phyloP scores from a whole-genome alignment of 1,140 invertebrate genomes.

The Pseudachorutes palmiensis region DNA sequence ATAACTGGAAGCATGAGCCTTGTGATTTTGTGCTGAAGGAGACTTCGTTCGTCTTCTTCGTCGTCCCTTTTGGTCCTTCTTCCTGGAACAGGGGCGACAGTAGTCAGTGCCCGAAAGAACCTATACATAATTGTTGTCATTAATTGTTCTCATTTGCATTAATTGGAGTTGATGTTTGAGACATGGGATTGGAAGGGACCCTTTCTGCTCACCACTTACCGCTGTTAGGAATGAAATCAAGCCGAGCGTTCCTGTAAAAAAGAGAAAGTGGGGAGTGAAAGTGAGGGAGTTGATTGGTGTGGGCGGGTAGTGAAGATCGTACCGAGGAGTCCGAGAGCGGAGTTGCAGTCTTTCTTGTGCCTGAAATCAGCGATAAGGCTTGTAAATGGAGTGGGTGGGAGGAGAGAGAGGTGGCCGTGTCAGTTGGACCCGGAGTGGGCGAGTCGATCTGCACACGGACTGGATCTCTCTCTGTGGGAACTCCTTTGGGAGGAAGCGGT shows the following conservation, averaged over 20 bases:
- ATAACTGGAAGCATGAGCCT: constrained; percentile 3
- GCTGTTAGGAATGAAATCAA: neutral
- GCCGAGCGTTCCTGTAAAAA: constrained; percentile 5
- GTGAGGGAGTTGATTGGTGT: neutral
- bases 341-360: constrained; percentile 12
- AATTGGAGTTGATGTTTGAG: neutral
- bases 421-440: neutral
- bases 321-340: constrained; percentile 10
- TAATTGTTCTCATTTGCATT: neutral
- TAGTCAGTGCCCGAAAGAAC: neutral
- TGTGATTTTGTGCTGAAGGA: neutral
- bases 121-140: neutral
- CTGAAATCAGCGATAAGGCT: neutral
- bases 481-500: neutral
- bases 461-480: neutral
- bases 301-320: neutral
- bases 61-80: neutral
- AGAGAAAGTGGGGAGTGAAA: neutral
- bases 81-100: neutral
- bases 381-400: neutral
- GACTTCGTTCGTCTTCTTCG: neutral
- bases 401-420: neutral
- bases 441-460: neutral
- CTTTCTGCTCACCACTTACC: constrained; percentile 4
- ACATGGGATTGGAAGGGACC: neutral